phyloP scores from a whole-genome alignment of 2,888 invertebrate genomes.

The Tinea pellionella region DNA sequence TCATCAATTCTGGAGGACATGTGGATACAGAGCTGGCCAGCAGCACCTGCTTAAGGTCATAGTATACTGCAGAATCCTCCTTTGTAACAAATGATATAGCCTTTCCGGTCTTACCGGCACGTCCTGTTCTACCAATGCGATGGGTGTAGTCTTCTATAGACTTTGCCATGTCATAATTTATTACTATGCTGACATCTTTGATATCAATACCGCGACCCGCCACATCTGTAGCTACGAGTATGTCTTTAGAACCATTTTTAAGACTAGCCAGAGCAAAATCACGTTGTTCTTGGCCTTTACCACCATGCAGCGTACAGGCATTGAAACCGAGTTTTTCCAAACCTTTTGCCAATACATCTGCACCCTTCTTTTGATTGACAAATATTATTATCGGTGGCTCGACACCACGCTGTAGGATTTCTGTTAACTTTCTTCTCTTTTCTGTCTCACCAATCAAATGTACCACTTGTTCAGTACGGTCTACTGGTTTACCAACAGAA shows the following conservation, averaged over 20 bases:
- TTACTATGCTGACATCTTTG: slow-evolving; percentile 98
- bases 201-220: slow-evolving; percentile 99
- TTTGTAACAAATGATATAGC: slow-evolving; percentile 98
- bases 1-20: slow-evolving; percentile 96
- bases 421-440: slow-evolving; percentile 95
- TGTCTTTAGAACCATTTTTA: slow-evolving; percentile 96
- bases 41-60: slow-evolving; percentile 94
- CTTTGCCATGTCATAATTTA: slow-evolving; percentile 99
- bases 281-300: slow-evolving; percentile 99
- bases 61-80: slow-evolving; percentile 94
- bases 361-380: slow-evolving; percentile 99
- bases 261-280: slow-evolving; percentile 97
- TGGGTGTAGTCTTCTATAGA: slow-evolving; percentile 97
- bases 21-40: slow-evolving; percentile 90
- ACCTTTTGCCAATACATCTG: slow-evolving; percentile 96
- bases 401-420: slow-evolving; percentile 87
- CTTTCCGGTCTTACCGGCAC: slow-evolving; percentile 97
- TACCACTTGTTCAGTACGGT: slow-evolving; percentile 97
- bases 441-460: slow-evolving; percentile 95
- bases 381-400: slow-evolving; percentile 99
- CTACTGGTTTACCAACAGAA: slow-evolving; percentile 95
- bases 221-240: slow-evolving; percentile 98
- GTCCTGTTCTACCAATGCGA: slow-evolving; percentile 98
- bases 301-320: slow-evolving; percentile 97
- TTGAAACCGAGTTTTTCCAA: slow-evolving; percentile 97